Base-by-base conservation (phyloP, 2,797 vertebrate species). In the Loris lydekkerianus region DNA sequence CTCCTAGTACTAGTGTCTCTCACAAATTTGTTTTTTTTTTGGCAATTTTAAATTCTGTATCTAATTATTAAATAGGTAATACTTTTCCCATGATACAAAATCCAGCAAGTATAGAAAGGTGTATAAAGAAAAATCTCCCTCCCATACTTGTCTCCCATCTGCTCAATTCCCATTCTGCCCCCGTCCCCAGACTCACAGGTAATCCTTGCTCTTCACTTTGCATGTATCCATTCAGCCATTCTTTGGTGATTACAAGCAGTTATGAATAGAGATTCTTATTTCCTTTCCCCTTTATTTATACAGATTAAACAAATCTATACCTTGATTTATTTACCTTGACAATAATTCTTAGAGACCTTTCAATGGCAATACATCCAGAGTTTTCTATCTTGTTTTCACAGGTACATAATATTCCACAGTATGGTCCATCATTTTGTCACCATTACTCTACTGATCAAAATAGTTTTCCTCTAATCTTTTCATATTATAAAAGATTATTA, bases 321-420 rank as follows among this genome's bases (percentile, higher is more conserved):
- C 65, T 89, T 86, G 58, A 34, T 93, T 93, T 77, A 49, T 72
- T 77, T 77, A n/a, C 81, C 25, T 91, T 60, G 20, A 84, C 63
- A 46, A 7, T 65, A 84, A 82, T 87, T 82, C 72, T 83, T 87
- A 73, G 87, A 29, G 27, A 58, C 46, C 46, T 87, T 93, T 80
- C 65, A 34, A 11, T 69, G 53, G 7, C 67, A 69, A 3, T 63
- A 43, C 1, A 2, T 56, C 60, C 75, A 63, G 49, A 76, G 43
- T 13, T 61, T 78, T 58, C 37, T 58, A 69, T 67, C 91, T 73
- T 77, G 18, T 69, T 85, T 80, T 73, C 65, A 43, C 5, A 78
- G 76, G 17, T 80, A 10, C 29, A 49, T 75, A 85, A 49, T 89
- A 60, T 84, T 77, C 25, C 61, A 67, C 21, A 13, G 14, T 56